Percentiles rank a stretch among this genome's conserved stretches.
phyloP scores from a whole-genome alignment of 2,888 invertebrate genomes.

The Miltochrista miniata region DNA sequence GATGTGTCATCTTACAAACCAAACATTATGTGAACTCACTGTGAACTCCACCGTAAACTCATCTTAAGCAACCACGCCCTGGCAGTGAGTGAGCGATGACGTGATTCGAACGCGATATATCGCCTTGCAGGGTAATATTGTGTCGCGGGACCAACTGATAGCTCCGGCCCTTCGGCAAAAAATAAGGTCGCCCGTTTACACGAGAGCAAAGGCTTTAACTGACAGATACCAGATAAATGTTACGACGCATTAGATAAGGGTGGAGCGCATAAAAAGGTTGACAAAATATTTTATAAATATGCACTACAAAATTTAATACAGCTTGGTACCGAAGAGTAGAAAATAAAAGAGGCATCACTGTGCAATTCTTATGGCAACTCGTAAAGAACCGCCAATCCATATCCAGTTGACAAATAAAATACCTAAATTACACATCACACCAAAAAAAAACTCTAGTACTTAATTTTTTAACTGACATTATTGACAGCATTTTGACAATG shows the following conservation, averaged over 20 bases:
- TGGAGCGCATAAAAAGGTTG: constrained; percentile 61
- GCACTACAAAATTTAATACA: constrained; percentile 42
- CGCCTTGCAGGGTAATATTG: constrained; percentile 75
- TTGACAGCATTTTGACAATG: too few species aligned
- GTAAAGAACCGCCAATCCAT: too few species aligned
- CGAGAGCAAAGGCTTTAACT: constrained; percentile 79
- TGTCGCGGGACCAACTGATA: constrained; percentile 75
- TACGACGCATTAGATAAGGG: constrained; percentile 74
- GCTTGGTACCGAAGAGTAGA: too few species aligned
- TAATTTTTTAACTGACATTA: too few species aligned
- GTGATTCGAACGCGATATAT: constrained; percentile 76
- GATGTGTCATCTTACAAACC: too few species aligned
- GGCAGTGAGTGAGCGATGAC: constrained; percentile 70
- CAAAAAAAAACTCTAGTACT: too few species aligned
- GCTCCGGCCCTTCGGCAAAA: constrained; percentile 74
- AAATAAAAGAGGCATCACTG: too few species aligned
- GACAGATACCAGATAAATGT: constrained; percentile 82
- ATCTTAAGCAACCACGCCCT: constrained; percentile 63
- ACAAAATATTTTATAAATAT: constrained; percentile 51
- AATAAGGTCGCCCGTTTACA: constrained; percentile 80
- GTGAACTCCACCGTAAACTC: constrained; percentile 52
- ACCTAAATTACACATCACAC: too few species aligned
- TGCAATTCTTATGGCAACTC: too few species aligned
- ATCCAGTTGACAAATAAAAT: too few species aligned
- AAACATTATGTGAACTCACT: too few species aligned